phyloP scores from a whole-genome alignment of 2,113 vertebrate species.

The Symphodus melops region DNA sequence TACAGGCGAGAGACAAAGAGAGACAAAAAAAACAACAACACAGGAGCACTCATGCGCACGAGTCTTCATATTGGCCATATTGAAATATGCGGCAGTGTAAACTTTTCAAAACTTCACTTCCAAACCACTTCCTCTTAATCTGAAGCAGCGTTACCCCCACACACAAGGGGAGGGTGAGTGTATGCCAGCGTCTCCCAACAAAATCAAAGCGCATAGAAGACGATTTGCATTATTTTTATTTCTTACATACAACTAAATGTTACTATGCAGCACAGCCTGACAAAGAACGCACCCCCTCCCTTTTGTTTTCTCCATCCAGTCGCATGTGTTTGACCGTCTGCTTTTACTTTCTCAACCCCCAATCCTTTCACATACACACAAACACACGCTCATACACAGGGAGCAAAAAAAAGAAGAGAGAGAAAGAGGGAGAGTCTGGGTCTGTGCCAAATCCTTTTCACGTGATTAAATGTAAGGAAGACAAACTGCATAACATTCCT shows the following conservation, averaged over 20 bases:
- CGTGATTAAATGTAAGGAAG: conserved; percentile 79
- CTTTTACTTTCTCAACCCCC: conserved; percentile 45
- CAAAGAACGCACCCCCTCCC: conserved; percentile 21
- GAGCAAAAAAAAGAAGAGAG: background rate
- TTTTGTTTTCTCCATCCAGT: conserved; percentile 58
- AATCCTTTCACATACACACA: conserved; percentile 17
- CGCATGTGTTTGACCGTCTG: conserved; percentile 54
- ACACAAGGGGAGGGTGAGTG: background rate
- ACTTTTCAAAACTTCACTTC: conserved; percentile 40
- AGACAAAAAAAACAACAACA: background rate
- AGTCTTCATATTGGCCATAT: background rate
- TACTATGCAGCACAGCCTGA: conserved; percentile 47
- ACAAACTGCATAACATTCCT: conserved; percentile 75
- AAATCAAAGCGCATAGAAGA: conserved; percentile 49
- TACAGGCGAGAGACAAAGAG: background rate
- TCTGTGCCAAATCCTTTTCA: conserved; percentile 74
- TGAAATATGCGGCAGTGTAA: conserved; percentile 25
- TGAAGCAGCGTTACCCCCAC: conserved; percentile 16
- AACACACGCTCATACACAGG: conserved; percentile 31
- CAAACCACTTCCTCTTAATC: conserved; percentile 25
- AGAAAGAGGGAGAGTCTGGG: conserved; percentile 16
- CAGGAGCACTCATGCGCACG: background rate
- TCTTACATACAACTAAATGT: conserved; percentile 52
- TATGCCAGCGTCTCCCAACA: conserved; percentile 43
- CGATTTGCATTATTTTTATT: conserved; percentile 45